A percentile compares a stretch with the other conserved stretches of the same genome.
These are phyloP conservation scores for Lamprotornis superbus DNA, from an alignment of 2,113 vertebrate species.

Conservation along the genomic window DNA sequence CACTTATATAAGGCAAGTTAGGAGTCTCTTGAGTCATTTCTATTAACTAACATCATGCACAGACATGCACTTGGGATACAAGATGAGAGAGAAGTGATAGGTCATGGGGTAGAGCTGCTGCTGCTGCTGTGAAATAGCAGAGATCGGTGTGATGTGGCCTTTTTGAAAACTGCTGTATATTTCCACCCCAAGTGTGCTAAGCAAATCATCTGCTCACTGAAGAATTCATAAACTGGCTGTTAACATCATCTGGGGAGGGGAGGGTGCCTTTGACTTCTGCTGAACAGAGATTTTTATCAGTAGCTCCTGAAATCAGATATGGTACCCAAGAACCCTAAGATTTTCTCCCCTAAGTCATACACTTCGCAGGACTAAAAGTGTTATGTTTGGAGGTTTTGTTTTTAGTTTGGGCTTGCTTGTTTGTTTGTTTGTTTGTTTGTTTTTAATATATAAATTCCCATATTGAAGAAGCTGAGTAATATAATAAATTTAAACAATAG, in stretches of 20 bases:
- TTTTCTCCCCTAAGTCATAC: not conserved
- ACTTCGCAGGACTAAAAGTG: not conserved
- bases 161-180: not conserved
- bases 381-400: not conserved
- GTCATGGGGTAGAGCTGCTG: not conserved
- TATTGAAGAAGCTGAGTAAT: not conserved
- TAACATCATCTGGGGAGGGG: not conserved
- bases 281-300: not conserved
- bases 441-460: not conserved
- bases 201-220: not conserved
- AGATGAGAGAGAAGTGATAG: fast-evolving
- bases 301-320: not conserved
- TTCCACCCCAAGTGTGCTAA: fast-evolving
- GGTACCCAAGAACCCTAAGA: not conserved
- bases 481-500: not conserved
- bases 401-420: not conserved
- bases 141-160: not conserved
- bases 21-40: not conserved
- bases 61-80: not conserved
- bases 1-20: not conserved
- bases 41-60: not conserved
- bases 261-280: not conserved
- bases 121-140: not conserved
- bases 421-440: not conserved
- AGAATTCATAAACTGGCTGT: not conserved